Conservation (phyloP, 2,113 vertebrate species). For the Pungitius pungitius region DNA sequence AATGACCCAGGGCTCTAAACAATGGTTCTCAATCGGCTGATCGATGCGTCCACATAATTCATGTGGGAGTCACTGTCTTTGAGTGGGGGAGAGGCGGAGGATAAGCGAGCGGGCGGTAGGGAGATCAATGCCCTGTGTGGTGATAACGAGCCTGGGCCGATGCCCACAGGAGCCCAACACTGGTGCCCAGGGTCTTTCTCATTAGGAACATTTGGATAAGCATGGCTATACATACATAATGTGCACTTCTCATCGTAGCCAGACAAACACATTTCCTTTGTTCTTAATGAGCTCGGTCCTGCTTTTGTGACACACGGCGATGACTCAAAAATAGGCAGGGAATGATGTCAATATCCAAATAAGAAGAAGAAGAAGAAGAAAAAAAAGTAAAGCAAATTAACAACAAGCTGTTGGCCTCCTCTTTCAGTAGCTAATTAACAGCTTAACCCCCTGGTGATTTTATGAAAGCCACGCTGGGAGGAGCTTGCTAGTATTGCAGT, state of each 20-base stretch:
- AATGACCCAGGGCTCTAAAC: conserved; percentile 94
- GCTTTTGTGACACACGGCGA: conserved; percentile 66
- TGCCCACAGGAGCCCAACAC: conserved; percentile 87
- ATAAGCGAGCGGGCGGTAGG: conserved; percentile 81
- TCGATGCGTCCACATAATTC: conserved; percentile 99
- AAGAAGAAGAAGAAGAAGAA: conserved; percentile 27
- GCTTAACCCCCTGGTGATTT: conserved; percentile 84
- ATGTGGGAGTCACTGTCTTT: conserved; percentile 92
- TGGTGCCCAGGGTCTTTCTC: conserved; percentile 71
- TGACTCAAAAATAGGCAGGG: conserved; percentile 73
- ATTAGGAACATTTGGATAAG: conserved; percentile 81
- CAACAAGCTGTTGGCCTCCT: conserved; percentile 77
- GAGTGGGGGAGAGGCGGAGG: conserved; percentile 83
- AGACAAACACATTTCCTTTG: conserved; percentile 72
- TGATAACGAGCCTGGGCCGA: conserved; percentile 93
- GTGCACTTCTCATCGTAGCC: conserved; percentile 71
- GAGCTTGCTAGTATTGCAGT: conserved; percentile 72
- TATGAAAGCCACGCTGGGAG: conserved; percentile 78
- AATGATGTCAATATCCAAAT: conserved; percentile 74
- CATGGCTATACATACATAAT: conserved; percentile 80
- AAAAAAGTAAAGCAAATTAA: conserved; percentile 72
- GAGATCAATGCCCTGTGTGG: conserved; percentile 93
- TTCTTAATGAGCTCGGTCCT: conserved; percentile 72
- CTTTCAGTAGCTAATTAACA: conserved; percentile 83
- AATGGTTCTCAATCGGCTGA: conserved; percentile 99